Base-by-base conservation (phyloP, 2,797 vertebrate genomes). In the Trachops cirrhosus region DNA sequence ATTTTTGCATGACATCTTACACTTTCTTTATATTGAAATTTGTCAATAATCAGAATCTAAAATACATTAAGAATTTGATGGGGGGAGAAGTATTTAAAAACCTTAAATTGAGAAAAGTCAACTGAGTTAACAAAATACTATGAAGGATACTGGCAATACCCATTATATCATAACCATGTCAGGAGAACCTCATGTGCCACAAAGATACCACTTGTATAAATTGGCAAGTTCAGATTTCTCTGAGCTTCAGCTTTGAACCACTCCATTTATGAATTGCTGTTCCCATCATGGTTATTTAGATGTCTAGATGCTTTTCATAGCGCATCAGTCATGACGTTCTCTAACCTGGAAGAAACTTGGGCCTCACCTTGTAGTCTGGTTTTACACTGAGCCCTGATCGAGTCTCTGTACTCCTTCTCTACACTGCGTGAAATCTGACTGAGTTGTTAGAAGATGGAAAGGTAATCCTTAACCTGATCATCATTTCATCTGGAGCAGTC, bases 21-120 rank as follows among this genome's bases (percentile, higher is more conserved):
- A 86, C 37, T 94, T 95, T 37, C 57, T 88, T 85, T 54, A 41
- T 80, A 32, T 77, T 85, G 92, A 92, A 79, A 68, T 87, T 62
- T 89, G 19, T 64, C 34, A 68, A 41, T 94, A 90, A 73, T 79
- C 48, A 79, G 44, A 68, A 88, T 88, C 18, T 48, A 93, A 85
- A 86, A 57, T 82, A 79, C 59, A 44, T 89, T 96, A 70, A 92
- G 48, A 94, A 94, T 90, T 88, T 11, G 1, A 4, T 18, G 2
- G 18, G 6, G 3, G 54, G 44, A 29, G 9, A 86, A 82, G 46
- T 82, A 70, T 75, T 89, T 80, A 77, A 83, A 95, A 91, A 29
- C 19, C 29, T 75, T 88, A 41, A 84, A 48, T 75, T 93, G 44
- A 86, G 73, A 82, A 92, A 82, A 85, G 74, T 85, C 24, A 85